Conservation (phyloP, 92 coral and sea anemone genomes). For the Epizoanthus ramosus region DNA sequence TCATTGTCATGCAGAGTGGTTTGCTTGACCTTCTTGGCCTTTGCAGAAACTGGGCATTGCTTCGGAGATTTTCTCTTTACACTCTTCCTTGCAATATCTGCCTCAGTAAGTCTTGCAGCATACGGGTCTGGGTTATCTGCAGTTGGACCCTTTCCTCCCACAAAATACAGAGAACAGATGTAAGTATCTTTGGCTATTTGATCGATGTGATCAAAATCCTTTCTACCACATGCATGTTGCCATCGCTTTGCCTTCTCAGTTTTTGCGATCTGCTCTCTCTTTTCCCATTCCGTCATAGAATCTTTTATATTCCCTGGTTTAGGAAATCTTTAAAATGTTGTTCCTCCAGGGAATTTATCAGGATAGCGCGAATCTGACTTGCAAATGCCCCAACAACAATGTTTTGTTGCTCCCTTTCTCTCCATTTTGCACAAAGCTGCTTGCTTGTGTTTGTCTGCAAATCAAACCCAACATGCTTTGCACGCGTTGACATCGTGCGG, state of each 20-base stretch:
- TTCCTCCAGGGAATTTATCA: neutral
- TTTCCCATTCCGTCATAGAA: neutral
- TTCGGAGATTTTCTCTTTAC: neutral
- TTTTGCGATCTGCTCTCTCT: neutral
- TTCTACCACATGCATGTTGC: neutral
- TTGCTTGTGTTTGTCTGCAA: neutral
- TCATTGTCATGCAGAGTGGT: no score
- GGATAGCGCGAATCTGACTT: neutral
- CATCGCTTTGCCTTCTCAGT: neutral
- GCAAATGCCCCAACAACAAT: neutral
- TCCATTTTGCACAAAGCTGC: neutral
- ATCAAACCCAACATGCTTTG: neutral
- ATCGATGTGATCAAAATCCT: no score
- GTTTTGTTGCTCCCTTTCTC: conserved; percentile 2
- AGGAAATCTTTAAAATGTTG: neutral
- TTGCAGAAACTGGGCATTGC: neutral
- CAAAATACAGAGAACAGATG: neutral
- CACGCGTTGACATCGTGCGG: neutral
- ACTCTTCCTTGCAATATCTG: neutral
- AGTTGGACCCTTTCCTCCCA: neutral
- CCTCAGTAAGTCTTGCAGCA: neutral
- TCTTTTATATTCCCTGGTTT: neutral
- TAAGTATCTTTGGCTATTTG: neutral
- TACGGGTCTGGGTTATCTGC: neutral
- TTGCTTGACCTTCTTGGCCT: neutral